Percentiles rank a stretch among this genome's conserved stretches.
phyloP scores from a whole-genome alignment of 2,888 invertebrate species.

The Leptinotarsa haldemani region DNA sequence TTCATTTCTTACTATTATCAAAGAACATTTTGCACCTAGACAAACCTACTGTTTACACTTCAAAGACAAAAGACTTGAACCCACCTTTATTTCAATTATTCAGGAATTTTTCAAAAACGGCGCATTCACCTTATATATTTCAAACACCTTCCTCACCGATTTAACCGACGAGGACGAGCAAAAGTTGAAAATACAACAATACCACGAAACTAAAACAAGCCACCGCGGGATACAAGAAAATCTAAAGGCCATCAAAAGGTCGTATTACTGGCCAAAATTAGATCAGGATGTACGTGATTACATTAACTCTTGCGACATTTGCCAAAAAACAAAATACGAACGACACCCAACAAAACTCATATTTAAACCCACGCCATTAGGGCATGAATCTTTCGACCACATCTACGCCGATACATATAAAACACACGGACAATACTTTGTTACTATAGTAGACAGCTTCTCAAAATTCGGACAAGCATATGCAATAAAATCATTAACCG shows the following conservation, averaged over 20 bases:
- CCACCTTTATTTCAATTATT: background rate
- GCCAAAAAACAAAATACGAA: slow-evolving; percentile 41
- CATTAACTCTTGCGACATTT: slow-evolving; percentile 34
- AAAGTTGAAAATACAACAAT: slow-evolving; percentile 33
- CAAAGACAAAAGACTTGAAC: slow-evolving; percentile 3
- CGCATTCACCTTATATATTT: slow-evolving; percentile 5
- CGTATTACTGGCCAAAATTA: slow-evolving; percentile 44
- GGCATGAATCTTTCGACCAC: slow-evolving; percentile 19
- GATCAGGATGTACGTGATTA: slow-evolving; percentile 39
- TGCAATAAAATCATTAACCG: slow-evolving; percentile 1
- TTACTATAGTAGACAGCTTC: slow-evolving; percentile 14
- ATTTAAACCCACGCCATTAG: slow-evolving; percentile 26
- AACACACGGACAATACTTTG: slow-evolving; percentile 5
- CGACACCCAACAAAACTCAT: slow-evolving; percentile 40
- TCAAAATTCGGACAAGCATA: slow-evolving; percentile 8
- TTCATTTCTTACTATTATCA: background rate
- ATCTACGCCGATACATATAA: slow-evolving; percentile 21
- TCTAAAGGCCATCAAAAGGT: slow-evolving; percentile 26
- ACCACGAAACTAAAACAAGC: slow-evolving; percentile 45
- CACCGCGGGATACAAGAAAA: slow-evolving; percentile 34
- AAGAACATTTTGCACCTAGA: slow-evolving; percentile 21
- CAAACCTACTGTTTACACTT: slow-evolving; percentile 16
- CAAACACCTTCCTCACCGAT: slow-evolving; percentile 9
- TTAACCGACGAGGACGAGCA: slow-evolving; percentile 36
- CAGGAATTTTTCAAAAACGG: background rate